Evolutionary conservation across 2,888 invertebrate genomes (phyloP).

Genomic region (Stegophylla sp.): DNA sequence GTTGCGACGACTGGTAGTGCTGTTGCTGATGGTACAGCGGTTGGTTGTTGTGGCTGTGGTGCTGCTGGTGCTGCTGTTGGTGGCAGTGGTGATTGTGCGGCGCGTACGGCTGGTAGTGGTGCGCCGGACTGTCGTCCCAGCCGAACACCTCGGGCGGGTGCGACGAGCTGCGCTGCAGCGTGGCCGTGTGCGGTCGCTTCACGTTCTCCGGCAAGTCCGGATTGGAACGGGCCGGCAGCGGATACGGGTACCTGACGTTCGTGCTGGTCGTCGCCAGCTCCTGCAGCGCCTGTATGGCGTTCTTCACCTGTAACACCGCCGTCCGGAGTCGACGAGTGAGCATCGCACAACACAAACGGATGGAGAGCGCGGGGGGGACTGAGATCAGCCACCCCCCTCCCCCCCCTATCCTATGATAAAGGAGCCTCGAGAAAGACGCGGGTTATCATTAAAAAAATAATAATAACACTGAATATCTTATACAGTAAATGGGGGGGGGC

Average conservation of each 20-base stretch:
- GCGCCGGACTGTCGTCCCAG: constrained; percentile 68
- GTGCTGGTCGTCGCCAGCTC: constrained; percentile 75
- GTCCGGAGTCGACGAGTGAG: no score
- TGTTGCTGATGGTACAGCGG: not conserved
- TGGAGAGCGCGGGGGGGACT: no score
- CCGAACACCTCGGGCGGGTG: constrained; percentile 86
- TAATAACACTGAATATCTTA: no score
- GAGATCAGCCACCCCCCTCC: no score
- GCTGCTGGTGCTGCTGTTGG: not conserved
- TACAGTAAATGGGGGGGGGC: no score
- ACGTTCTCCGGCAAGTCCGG: constrained; percentile 72
- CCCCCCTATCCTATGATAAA: no score
- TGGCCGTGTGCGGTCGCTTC: constrained; percentile 62
- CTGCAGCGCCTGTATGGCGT: constrained; percentile 83
- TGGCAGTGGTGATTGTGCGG: constrained; percentile 41
- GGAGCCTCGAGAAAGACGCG: no score
- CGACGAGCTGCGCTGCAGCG: constrained; percentile 79
- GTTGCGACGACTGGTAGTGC: not conserved
- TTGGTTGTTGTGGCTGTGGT: not conserved
- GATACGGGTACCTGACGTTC: constrained; percentile 67
- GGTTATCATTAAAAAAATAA: no score
- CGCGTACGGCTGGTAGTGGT: constrained; percentile 19
- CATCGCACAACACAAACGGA: no score
- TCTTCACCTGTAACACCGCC: constrained; percentile 71
- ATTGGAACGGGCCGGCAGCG: constrained; percentile 77